Percentiles rank a stretch among this genome's conserved stretches.
Conservation (phyloP, 2,113 vertebrate genomes). For the Smithornis capensis region DNA sequence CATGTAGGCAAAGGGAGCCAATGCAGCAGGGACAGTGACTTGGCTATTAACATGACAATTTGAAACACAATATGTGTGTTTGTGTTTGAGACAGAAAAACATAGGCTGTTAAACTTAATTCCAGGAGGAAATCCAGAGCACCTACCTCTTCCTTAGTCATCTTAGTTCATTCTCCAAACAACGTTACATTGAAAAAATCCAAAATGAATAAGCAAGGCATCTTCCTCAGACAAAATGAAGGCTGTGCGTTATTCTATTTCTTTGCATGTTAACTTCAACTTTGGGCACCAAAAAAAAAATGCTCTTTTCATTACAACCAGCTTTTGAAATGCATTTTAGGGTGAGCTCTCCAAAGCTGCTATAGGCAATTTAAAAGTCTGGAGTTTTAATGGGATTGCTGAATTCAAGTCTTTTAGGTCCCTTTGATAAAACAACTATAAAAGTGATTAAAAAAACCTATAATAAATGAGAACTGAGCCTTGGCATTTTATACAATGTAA, state of each 20-base stretch:
- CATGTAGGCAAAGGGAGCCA: rapidly evolving
- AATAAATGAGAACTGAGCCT: not conserved
- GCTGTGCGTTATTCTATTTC: not conserved
- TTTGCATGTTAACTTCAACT: not conserved
- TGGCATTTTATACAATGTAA: not conserved
- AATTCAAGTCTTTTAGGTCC: not conserved
- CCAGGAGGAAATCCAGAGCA: not conserved
- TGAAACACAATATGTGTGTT: not conserved
- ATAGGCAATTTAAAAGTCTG: not conserved
- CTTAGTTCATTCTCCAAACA: not conserved
- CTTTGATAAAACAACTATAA: not conserved
- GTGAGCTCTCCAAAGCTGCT: not conserved
- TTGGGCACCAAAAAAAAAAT: not conserved
- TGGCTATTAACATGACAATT: not conserved
- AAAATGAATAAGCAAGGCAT: not conserved
- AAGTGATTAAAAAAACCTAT: not conserved
- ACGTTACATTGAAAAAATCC: not conserved
- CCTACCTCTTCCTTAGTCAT: no score
- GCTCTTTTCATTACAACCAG: not conserved
- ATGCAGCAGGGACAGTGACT: not conserved
- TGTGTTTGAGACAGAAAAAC: not conserved
- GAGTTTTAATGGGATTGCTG: not conserved
- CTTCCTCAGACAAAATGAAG: not conserved
- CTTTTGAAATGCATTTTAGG: not conserved
- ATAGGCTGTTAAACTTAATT: not conserved